phyloP scores from a whole-genome alignment of 2,113 vertebrate species.

The Dicrurus megarhynchus region DNA sequence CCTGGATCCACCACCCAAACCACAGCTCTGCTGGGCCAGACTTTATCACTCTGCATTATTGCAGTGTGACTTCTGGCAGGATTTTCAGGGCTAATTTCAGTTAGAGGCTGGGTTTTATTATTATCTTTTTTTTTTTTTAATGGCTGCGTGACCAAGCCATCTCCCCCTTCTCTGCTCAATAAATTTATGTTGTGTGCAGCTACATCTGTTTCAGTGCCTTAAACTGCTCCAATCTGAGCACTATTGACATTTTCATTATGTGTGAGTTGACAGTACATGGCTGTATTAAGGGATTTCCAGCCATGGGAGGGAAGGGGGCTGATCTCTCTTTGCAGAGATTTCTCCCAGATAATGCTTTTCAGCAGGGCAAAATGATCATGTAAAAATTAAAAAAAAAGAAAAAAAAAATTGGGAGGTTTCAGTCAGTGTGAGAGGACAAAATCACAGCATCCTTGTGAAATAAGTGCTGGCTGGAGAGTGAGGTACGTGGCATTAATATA shows the following conservation, averaged over 20 bases:
- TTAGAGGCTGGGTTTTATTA: not conserved
- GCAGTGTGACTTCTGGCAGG: not conserved
- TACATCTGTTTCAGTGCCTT: slow-evolving; percentile 25
- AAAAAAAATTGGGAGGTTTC: not conserved
- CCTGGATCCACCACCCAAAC: not conserved
- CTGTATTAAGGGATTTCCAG: slow-evolving; percentile 29
- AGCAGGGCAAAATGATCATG: not conserved
- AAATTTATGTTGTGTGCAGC: not conserved
- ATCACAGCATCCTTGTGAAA: slow-evolving; percentile 2
- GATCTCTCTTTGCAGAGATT: not conserved
- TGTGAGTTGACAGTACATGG: slow-evolving; percentile 11
- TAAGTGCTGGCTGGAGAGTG: slow-evolving; percentile 1
- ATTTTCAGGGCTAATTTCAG: not conserved
- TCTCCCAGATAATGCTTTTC: not conserved
- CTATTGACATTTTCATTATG: slow-evolving; percentile 54
- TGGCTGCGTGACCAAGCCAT: not conserved
- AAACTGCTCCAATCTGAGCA: slow-evolving; percentile 18
- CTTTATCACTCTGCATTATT: fast-evolving
- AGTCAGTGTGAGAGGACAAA: not conserved
- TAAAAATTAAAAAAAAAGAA: not conserved
- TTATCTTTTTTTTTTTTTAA: not conserved
- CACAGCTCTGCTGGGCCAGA: fast-evolving
- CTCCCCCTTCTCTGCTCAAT: not conserved
- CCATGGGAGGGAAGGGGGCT: not conserved
- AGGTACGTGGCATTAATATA: slow-evolving; percentile 33